phyloP scores from a whole-genome alignment of 1,140 invertebrate species.

The Drosophila erecta region DNA sequence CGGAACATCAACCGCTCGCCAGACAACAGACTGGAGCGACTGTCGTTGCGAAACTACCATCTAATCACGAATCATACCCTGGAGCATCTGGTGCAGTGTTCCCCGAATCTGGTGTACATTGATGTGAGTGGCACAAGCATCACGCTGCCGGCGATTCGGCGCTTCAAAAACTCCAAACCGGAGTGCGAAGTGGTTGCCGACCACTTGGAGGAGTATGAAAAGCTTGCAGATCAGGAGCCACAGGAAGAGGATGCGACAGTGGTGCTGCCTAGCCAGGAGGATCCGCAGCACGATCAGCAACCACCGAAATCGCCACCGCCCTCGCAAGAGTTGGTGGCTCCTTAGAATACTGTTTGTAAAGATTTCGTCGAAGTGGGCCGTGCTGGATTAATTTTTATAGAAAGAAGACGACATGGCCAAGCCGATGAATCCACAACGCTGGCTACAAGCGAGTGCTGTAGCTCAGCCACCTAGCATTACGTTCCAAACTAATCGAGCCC shows the following conservation, averaged over 20 bases:
- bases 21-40: constrained; percentile 73
- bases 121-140: constrained; percentile 88
- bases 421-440: constrained; percentile 42
- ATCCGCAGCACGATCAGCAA: constrained; percentile 4
- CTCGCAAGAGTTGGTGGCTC: constrained; percentile 11
- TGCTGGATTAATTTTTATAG: constrained; percentile 24
- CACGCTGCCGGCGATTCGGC: constrained; percentile 86
- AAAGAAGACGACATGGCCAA: constrained; percentile 40
- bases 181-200: constrained; percentile 86
- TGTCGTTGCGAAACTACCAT: constrained; percentile 87
- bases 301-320: constrained; percentile 17
- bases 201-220: constrained; percentile 53
- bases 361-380: constrained; percentile 12
- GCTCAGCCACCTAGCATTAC: constrained; percentile 42
- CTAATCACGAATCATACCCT: constrained; percentile 88
- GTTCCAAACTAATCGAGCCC: constrained; percentile 17
- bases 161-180: constrained; percentile 85
- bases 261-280: constrained; percentile 5
- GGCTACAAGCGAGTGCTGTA: constrained; percentile 50
- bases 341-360: constrained; percentile 15
- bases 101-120: constrained; percentile 86
- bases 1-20: constrained; percentile 68
- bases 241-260: constrained; percentile 4
- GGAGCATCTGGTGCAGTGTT: constrained; percentile 86
- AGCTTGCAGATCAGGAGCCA: background rate